A percentile compares a stretch with the other conserved stretches of the same genome.
phyloP scores from a whole-genome alignment of 35 echinoderm and acorn worm genomes.

The Strongylocentrotus purpuratus region DNA sequence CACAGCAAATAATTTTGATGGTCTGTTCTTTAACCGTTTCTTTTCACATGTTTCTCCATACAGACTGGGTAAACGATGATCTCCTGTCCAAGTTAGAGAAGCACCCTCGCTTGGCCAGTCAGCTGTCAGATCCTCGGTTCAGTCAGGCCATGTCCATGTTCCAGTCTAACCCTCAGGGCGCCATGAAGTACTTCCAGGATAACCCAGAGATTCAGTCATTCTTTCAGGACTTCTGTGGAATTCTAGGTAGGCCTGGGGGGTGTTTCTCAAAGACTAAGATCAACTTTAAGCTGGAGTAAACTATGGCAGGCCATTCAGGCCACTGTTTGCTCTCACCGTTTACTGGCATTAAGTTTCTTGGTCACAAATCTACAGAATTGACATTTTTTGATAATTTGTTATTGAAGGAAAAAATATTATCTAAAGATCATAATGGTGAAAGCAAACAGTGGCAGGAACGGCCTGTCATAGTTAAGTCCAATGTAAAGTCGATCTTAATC shows the following conservation, averaged over 20 bases:
- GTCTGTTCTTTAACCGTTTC: not conserved
- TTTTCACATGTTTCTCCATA: not conserved
- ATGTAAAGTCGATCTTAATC: too few species aligned
- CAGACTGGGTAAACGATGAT: slow-evolving; percentile 86
- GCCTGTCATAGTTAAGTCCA: too few species aligned
- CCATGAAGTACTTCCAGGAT: slow-evolving; percentile 71
- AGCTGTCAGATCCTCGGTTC: slow-evolving; percentile 75
- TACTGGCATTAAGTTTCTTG: too few species aligned
- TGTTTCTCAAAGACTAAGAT: too few species aligned
- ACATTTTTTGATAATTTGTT: too few species aligned
- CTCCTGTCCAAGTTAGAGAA: slow-evolving; percentile 84
- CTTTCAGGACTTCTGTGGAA: slow-evolving; percentile 84
- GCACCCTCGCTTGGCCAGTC: slow-evolving; percentile 62
- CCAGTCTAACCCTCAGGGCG: slow-evolving; percentile 75
- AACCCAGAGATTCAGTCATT: slow-evolving; percentile 85
- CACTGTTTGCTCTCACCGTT: too few species aligned
- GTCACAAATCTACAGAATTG: too few species aligned
- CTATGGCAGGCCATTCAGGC: too few species aligned
- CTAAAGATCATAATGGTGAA: too few species aligned
- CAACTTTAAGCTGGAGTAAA: too few species aligned
- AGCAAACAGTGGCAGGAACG: too few species aligned
- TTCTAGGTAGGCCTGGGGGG: slow-evolving; percentile 68
- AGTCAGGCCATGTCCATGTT: slow-evolving; percentile 73
- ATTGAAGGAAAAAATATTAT: too few species aligned
- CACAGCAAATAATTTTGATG: not conserved